Evolutionary conservation across 2,113 vertebrate species (phyloP).

Genomic region (Scolopax mira): DNA sequence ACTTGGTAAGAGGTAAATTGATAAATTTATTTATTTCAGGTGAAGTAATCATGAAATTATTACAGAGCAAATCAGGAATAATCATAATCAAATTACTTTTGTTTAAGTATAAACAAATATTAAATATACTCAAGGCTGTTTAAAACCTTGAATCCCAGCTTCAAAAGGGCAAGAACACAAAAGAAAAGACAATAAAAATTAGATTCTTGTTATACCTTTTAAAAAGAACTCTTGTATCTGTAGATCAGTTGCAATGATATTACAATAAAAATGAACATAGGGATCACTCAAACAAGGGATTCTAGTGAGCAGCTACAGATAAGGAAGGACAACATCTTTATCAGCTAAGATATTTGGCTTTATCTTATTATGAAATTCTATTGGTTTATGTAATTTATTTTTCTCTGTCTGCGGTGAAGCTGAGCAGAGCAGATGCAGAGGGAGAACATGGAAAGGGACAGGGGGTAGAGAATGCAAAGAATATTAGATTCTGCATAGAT

Average conservation of each 20-base stretch:
- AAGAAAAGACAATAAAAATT: not conserved
- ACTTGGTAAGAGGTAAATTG: not conserved
- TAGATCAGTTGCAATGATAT: not conserved
- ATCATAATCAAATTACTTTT: not conserved
- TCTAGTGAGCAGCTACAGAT: not conserved
- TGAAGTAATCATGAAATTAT: not conserved
- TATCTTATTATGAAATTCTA: not conserved
- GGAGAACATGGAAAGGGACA: not conserved
- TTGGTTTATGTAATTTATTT: not conserved
- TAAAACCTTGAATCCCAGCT: not conserved
- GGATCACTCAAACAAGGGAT: not conserved
- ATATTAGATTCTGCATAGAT: not conserved
- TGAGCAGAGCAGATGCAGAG: not conserved
- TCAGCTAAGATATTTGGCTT: not conserved
- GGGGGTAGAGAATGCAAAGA: not conserved
- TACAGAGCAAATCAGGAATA: not conserved
- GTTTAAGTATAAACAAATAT: not conserved
- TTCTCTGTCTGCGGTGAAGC: not conserved
- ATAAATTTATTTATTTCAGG: not conserved
- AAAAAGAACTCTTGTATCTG: not conserved
- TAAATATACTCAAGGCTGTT: not conserved
- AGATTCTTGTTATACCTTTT: not conserved
- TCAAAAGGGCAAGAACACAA: not conserved
- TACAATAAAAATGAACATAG: not conserved
- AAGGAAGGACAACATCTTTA: not conserved